Evolutionary conservation across 2,888 invertebrate genomes (phyloP), one percentile per base, ranked within the genome.

Genomic region (Trilocha varians): DNA sequence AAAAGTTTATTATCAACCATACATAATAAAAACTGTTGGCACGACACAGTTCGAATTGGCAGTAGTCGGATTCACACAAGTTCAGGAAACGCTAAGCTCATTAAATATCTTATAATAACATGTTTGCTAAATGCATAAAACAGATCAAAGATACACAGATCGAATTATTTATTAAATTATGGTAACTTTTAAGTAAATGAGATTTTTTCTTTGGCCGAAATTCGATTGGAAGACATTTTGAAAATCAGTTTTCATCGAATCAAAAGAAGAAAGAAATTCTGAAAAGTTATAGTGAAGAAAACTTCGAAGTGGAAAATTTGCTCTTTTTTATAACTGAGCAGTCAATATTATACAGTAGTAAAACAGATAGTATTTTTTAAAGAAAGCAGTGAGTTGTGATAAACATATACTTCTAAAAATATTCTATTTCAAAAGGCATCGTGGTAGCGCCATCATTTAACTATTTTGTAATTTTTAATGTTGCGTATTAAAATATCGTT

Each of bases 1-100:
- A 77, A 77, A 78, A 63, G 69, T 82, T 83, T 79, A 80, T 78
- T 80, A 69, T 70, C 58, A 78, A 77, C 63, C 66, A 66, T 75
- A 75, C 64, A 72, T 63, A 68, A 59, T 65, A 65, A 52, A 61
- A 70, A 73, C 57, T 59, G 72, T 80, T 82, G 82, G 82, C 82
- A 83, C 80, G 73, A 65, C 68, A 65, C 71, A 61, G 50, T 50
- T 52, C 50, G 52, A 54, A 59, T n/a, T 57, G 66, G 70, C 64
- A 64, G 65, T 62, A 52, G 51, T 50, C 43, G 49, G 54, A 59
- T 56, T 55, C 57, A 53, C 42, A 50, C 50, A 43, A 45, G 36
- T 43, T 49, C 45, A 48, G 43, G 44, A 48, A 40, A 40, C 50
- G 56, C 56, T 63, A 68, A 68, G 67, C 69, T 65, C 63, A 48